A percentile compares a stretch with the other conserved stretches of the same genome.
These are phyloP conservation scores for Thymallus thymallus DNA, from an alignment of 2,113 vertebrate genomes.

Conservation along the genomic window DNA sequence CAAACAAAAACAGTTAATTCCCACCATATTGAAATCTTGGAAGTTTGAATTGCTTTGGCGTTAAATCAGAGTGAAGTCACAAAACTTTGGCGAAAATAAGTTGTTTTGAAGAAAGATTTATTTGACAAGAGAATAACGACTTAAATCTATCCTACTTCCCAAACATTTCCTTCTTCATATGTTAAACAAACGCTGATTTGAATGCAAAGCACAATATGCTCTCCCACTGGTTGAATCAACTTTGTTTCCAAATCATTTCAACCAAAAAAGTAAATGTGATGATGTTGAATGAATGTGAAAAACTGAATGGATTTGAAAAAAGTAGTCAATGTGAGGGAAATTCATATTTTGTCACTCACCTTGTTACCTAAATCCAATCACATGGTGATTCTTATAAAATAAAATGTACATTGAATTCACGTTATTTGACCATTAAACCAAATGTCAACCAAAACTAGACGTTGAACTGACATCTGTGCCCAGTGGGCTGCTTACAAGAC, in stretches of 20 bases:
- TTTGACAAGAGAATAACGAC: not conserved
- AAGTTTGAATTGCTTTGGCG: not conserved
- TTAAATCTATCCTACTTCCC: not conserved
- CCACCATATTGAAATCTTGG: not conserved
- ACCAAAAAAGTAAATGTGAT: no score
- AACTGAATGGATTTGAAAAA: no score
- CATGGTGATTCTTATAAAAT: no score
- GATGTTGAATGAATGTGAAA: no score
- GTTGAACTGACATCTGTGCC: no score
- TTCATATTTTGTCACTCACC: no score
- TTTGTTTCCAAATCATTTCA: no score
- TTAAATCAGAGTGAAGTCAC: not conserved
- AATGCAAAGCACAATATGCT: not conserved
- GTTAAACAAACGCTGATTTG: not conserved
- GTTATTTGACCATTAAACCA: no score
- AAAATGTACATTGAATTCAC: no score
- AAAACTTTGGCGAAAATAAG: not conserved
- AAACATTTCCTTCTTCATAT: not conserved
- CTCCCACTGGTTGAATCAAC: constrained; percentile 1
- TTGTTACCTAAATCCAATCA: no score
- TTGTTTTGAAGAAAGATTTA: not conserved
- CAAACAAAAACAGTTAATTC: not conserved
- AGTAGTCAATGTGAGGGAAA: no score
- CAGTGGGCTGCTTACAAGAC: constrained; percentile 17
- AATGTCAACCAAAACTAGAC: no score